Evolutionary conservation across 2,113 vertebrate species (phyloP).

Genomic region (Sardina pilchardus): DNA sequence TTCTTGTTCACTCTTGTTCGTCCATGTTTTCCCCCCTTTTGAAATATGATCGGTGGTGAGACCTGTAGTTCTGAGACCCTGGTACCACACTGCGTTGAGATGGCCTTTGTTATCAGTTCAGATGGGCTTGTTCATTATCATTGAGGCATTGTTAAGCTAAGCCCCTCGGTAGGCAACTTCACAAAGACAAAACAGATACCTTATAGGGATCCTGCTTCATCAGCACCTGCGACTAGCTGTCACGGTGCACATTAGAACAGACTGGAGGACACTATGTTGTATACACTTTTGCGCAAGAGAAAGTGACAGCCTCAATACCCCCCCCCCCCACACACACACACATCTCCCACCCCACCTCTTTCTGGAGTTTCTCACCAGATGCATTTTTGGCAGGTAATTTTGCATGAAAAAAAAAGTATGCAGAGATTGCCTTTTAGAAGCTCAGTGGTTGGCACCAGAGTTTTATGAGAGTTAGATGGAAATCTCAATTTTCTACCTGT

Average conservation of each 20-base stretch:
- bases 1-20: slow-evolving; percentile 42
- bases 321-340: neutral
- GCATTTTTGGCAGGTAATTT: slow-evolving; percentile 20
- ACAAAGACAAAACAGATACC: slow-evolving; percentile 62
- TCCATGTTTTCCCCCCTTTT: slow-evolving; percentile 43
- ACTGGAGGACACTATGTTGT: neutral
- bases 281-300: neutral
- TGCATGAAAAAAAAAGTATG: neutral
- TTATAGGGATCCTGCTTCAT: slow-evolving; percentile 22
- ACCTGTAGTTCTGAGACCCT: slow-evolving; percentile 40
- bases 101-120: slow-evolving; percentile 63
- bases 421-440: neutral
- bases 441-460: neutral
- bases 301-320: neutral
- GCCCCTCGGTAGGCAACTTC: slow-evolving; percentile 48
- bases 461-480: slow-evolving; percentile 25
- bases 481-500: slow-evolving; percentile 32
- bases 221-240: slow-evolving; percentile 13
- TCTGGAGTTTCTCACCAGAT: neutral
- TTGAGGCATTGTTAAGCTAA: slow-evolving; percentile 58
- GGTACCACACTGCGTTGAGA: slow-evolving; percentile 58
- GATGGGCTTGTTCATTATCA: slow-evolving; percentile 64
- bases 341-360: neutral
- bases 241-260: neutral
- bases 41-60: slow-evolving; percentile 63